A percentile compares a stretch with the other conserved stretches of the same genome.
These are phyloP conservation scores for Branchipolynoe longqiensis DNA, from an alignment of 2,888 invertebrate species.

Conservation along the genomic window DNA sequence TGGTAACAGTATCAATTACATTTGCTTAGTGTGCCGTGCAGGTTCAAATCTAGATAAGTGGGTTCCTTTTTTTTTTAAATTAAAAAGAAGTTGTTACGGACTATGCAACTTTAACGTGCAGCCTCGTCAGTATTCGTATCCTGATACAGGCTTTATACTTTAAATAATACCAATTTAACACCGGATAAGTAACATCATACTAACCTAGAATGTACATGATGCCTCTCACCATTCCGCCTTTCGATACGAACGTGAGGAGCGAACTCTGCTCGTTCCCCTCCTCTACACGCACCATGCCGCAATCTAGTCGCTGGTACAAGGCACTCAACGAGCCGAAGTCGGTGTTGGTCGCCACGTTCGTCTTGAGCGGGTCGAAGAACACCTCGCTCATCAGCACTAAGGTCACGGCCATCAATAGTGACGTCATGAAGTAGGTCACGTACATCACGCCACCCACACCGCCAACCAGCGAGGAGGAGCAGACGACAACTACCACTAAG, in stretches of 20 bases:
- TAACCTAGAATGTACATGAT: slow-evolving; percentile 65
- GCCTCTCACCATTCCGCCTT: slow-evolving; percentile 64
- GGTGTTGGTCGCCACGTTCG: neutral
- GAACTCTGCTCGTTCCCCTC: slow-evolving; percentile 60
- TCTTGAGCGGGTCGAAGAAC: slow-evolving; percentile 63
- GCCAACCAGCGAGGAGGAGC: slow-evolving; percentile 64
- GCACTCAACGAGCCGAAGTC: slow-evolving; percentile 4
- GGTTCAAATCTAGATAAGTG: too few relatives aligned
- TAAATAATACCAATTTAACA: too few relatives aligned
- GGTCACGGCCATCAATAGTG: slow-evolving; percentile 60
- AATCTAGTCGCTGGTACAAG: neutral
- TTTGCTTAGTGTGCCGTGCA: too few relatives aligned
- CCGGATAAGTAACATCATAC: too few relatives aligned
- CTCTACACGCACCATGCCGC: slow-evolving; percentile 16
- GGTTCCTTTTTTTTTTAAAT: too few relatives aligned
- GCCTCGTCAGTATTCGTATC: too few relatives aligned
- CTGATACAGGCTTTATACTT: too few relatives aligned
- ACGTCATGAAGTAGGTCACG: slow-evolving; percentile 65
- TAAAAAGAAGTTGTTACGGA: too few relatives aligned
- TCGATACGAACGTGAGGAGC: slow-evolving; percentile 65
- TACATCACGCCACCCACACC: slow-evolving; percentile 68
- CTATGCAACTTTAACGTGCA: too few relatives aligned
- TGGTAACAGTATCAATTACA: too few relatives aligned
- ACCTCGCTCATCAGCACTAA: slow-evolving; percentile 63
- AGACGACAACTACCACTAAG: slow-evolving; percentile 63